Evolutionary conservation across 2,797 vertebrate genomes (phyloP).

Genomic region (Aeoliscus strigatus): DNA sequence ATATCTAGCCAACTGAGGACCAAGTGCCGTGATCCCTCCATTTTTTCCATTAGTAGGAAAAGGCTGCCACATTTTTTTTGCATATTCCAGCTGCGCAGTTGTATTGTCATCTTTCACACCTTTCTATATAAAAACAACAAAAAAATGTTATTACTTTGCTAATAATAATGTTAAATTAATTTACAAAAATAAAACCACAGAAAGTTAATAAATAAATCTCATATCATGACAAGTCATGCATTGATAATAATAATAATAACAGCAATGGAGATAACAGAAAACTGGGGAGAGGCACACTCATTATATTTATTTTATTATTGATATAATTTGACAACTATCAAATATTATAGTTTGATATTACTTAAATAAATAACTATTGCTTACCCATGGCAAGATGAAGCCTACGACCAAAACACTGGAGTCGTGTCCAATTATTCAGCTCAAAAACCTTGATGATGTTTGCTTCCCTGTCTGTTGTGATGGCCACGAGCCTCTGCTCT

Average conservation of each 20-base stretch:
- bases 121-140: not conserved
- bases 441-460: not conserved
- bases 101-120: not conserved
- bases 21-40: not conserved
- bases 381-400: not conserved
- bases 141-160: not conserved
- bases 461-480: not conserved
- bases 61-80: conserved; percentile 1
- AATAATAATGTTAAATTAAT: too few species aligned
- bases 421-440: not conserved
- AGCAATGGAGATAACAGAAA: too few species aligned
- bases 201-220: too few species aligned
- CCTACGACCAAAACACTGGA: conserved; percentile 4
- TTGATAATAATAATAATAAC: too few species aligned
- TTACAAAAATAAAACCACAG: too few species aligned
- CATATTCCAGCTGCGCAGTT: not conserved
- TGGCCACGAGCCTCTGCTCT: not conserved
- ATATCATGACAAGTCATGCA: too few species aligned
- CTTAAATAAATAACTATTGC: too few species aligned
- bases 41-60: not conserved
- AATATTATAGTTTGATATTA: too few species aligned
- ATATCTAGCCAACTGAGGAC: not conserved
- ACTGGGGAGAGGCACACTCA: too few species aligned
- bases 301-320: too few species aligned
- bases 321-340: too few species aligned